Base-by-base conservation (phyloP, 2,888 invertebrate genomes). In the Pinctada fucata region DNA sequence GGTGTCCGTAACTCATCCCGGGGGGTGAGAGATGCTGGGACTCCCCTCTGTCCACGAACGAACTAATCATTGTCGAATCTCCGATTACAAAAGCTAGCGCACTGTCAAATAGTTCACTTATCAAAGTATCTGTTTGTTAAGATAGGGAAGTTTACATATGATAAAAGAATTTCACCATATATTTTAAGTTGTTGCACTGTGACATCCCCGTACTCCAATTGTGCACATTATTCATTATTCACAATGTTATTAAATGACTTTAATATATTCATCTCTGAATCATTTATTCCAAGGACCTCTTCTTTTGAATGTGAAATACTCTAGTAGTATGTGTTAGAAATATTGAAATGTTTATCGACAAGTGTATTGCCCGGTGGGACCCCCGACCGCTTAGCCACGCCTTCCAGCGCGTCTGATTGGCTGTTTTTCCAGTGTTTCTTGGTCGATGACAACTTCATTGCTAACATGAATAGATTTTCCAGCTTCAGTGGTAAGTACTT, bases 1-100 rank as follows among this genome's bases (percentile, higher is more conserved):
- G 75, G 66, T 80, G 78, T n/a, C 78, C 73, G 58, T 78, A 80
- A 5, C 80, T 73, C 66, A 80, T 78, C 72, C 80, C 78, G 6
- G 80, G 76, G 52, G 80, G 68, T 8, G 80, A 72, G 50, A 80
- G 74, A 75, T 80, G 80, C 68, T 80, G 80, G 67, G 77, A 71
- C 47, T 80, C 80, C 72, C 75, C 71, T 50, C 80, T 71, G 51
- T 80, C 80, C 71, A 80, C 77, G 70, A 80, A 80, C 1, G 80
- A 78, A 67, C 77, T 75, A 8, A 80, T 77, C 80, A 80, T 80
- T 58, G 47, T 75, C 50, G 31, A 6, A 58, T 6, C 13, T 10
- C 13, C 58, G 13, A 58, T 31, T 31, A 31, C 31, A 31, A 31
- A 31, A 31, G 31, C 31, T 31, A 31, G 31, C 31, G 31, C 31